Percentiles rank a stretch among this genome's conserved stretches.
phyloP scores from a whole-genome alignment of 2,797 vertebrate species.

The Synanceia verrucosa region DNA sequence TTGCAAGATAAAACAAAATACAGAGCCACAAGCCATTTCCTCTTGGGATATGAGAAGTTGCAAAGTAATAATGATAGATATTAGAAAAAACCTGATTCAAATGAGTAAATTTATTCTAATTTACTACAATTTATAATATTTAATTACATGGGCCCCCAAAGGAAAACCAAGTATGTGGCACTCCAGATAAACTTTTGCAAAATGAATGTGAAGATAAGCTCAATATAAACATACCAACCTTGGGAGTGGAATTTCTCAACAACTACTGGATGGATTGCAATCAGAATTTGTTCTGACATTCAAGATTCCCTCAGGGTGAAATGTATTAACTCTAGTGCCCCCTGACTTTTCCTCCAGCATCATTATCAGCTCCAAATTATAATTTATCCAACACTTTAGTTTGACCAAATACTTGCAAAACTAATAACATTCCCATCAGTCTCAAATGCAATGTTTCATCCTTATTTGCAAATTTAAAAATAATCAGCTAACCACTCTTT shows the following conservation, averaged over 20 bases:
- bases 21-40: background rate
- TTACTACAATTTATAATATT: background rate
- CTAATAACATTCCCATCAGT: background rate
- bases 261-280: background rate
- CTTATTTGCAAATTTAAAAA: background rate
- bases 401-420: background rate
- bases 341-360: background rate
- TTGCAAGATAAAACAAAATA: background rate
- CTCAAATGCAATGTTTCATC: background rate
- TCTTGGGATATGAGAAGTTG: background rate
- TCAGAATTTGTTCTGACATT: background rate
- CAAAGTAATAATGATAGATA: background rate
- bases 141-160: no score
- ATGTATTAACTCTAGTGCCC: background rate
- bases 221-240: background rate
- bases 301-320: background rate
- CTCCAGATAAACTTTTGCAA: background rate
- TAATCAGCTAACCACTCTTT: background rate
- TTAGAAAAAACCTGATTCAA: background rate
- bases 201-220: background rate
- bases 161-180: background rate
- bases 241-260: background rate
- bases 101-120: background rate
- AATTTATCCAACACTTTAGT: background rate
- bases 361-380: background rate